Evolutionary conservation across 2,888 invertebrate genomes (phyloP), one percentile per base, ranked within the genome.

Genomic region (Himalopsyche tibetana): DNA sequence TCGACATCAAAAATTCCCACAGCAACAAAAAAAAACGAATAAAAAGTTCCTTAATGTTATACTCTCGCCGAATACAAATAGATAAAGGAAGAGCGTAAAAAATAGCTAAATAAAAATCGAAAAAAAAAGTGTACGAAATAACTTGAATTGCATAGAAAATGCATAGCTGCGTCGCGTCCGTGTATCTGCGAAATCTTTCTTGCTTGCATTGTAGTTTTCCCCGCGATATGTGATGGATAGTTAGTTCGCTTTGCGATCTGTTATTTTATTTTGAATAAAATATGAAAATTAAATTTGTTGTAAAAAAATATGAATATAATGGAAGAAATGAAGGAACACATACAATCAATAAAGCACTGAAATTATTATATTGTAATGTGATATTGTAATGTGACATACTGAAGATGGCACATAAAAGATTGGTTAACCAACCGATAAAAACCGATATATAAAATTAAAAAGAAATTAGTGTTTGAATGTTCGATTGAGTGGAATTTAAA

Each of bases 61-160:
- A 45, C 45, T 45, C 9, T 45, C 9, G 3, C 36, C 19, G 74
- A 74, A 74, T 74, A 38, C 28, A 74, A 38, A 74, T 38, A 74
- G 74, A 74, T 74, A 38, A 74, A 38, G 38, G 74, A 74, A 74
- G 74, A 74, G 38, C 74, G 74, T 38, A 74, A 74, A 74, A 74
- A 74, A 38, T 38, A 15, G 12, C 11, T 12, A 38, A 28, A 36
- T 5, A 74, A 12, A n/a, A 74, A 74, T 69, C 9, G 36, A 69
- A 19, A 8, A 36, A 69, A 74, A 38, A 74, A 74, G 12, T 12
- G 9, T 15, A 74, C 36, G 74, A 38, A 74, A 74, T 74, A 74
- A 74, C 28, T 36, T 12, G 15, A 28, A 36, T 36, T 74, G 74
- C 28, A 74, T 74, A 74, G 74, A 74, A 74, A 74, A 74, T 74